Conservation (phyloP, 2,888 invertebrate genomes). For the Apantesis nais region DNA sequence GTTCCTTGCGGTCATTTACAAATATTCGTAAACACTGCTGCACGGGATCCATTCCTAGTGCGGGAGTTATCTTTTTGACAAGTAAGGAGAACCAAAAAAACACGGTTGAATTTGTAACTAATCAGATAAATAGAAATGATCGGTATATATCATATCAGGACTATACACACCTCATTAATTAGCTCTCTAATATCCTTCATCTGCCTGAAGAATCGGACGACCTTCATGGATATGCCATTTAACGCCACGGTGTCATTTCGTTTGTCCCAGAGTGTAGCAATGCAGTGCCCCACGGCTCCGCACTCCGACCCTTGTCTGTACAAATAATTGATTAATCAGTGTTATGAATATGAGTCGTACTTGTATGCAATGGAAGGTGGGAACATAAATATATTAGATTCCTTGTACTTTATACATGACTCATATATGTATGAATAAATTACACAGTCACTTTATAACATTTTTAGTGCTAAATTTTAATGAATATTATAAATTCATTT, state of each 20-base stretch:
- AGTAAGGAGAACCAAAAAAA: too few relatives aligned
- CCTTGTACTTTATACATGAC: not conserved
- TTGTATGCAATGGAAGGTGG: constrained; percentile 6
- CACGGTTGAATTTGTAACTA: too few relatives aligned
- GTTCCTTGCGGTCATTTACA: too few relatives aligned
- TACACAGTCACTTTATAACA: too few relatives aligned
- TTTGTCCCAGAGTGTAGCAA: constrained; percentile 92
- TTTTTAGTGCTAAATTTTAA: not conserved
- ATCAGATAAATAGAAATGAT: too few relatives aligned
- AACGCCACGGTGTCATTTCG: constrained; percentile 87
- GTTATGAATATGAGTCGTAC: constrained; percentile 7
- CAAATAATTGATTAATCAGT: constrained; percentile 13
- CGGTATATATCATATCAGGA: not conserved
- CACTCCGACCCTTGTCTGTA: constrained; percentile 91
- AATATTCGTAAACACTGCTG: too few relatives aligned
- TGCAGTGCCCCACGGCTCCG: constrained; percentile 92
- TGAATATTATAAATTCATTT: not conserved
- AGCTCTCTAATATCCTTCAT: constrained; percentile 77
- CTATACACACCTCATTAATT: constrained; percentile 69
- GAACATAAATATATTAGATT: not conserved
- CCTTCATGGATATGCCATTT: constrained; percentile 91
- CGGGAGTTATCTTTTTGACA: too few relatives aligned
- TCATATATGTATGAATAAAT: not conserved
- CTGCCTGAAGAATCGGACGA: constrained; percentile 76
- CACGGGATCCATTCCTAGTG: too few relatives aligned